Percentiles rank a stretch among this genome's conserved stretches.
phyloP scores from a whole-genome alignment of 92 coral and sea anemone genomes.

The Bergia sp. region DNA sequence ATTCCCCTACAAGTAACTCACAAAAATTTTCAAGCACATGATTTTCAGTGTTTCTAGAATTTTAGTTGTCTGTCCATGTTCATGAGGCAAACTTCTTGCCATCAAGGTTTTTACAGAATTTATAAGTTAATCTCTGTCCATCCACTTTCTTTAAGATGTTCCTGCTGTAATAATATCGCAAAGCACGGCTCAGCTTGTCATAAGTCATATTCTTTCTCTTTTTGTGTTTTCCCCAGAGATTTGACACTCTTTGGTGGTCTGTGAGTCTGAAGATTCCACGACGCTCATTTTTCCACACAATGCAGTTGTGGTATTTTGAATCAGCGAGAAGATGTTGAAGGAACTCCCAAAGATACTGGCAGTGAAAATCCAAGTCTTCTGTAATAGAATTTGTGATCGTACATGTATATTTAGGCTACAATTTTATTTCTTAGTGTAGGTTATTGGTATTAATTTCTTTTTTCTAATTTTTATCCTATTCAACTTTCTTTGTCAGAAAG shows the following conservation, averaged over 20 bases:
- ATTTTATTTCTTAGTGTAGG: too few relatives aligned
- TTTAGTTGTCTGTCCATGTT: not conserved
- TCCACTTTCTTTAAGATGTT: conserved; percentile 90
- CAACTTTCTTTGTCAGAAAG: not conserved
- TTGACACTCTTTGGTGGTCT: conserved; percentile 95
- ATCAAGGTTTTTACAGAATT: conserved; percentile 81
- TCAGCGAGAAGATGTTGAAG: conserved; percentile 80
- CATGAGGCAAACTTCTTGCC: conserved; percentile 81
- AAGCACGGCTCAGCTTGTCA: conserved; percentile 96
- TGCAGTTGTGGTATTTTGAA: conserved; percentile 75
- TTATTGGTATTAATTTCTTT: too few relatives aligned
- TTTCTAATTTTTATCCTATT: too few relatives aligned
- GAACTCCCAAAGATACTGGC: conserved; percentile 97
- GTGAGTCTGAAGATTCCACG: conserved; percentile 89
- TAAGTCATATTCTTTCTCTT: conserved; percentile 97
- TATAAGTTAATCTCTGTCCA: conserved; percentile 95
- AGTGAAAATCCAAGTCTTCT: conserved; percentile 67
- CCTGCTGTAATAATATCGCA: conserved; percentile 93
- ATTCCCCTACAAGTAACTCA: not conserved
- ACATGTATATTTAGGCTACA: too few relatives aligned
- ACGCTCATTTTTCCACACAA: conserved; percentile 91
- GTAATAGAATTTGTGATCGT: not conserved
- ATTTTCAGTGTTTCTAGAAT: too few relatives aligned
- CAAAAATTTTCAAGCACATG: too few relatives aligned
- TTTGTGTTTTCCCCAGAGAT: conserved; percentile 93